Base-by-base conservation (phyloP, 2,888 invertebrate species). In the Drosophila anceps region DNA sequence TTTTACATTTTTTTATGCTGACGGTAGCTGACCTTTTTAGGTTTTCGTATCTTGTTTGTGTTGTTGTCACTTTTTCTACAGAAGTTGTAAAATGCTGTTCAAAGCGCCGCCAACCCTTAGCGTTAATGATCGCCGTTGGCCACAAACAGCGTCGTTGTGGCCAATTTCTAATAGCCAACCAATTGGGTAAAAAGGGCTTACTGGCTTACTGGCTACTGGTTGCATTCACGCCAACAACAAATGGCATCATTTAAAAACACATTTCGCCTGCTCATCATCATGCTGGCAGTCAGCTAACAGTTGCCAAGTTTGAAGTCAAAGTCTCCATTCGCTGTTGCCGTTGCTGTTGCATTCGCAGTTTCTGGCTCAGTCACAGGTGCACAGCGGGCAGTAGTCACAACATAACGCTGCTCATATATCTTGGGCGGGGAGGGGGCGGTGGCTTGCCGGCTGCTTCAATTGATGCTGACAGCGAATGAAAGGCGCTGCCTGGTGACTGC, bases 221-320 rank as follows among this genome's bases (percentile, higher is more conserved):
- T 75, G 74, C 84, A 72, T 78, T 68, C 76, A 73, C 78, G 70
- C 88, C 53, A 55, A 18, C 84, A 91, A 88, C 91, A 91, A 91
- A 91, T 91, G 90, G 85, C 88, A 89, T 89, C 91, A 90, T 91
- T 91, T 91, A 91, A 91, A 91, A 91, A 79, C 79, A 85, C 91
- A 91, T 91, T 90, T 79, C 55, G 85, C 81, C 73, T 62, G 84
- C 81, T 80, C 81, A 77, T 83, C 81, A 82, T 66, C 71, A 50
- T 53, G 62, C 53, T 50, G 37, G 55, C 53, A 54, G 64, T 39
- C 62, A 55, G 51, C 48, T 53, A 29, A 24, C 27, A 72, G 46
- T 44, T 61, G 46, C 64, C 67, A 62, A 71, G 51, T 58, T 66
- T 46, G 39, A 66, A 62, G 53, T 55, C 66, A 43, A 50, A 69